Percentiles rank a stretch among this genome's conserved stretches.
Evolutionary conservation across 2,113 vertebrate genomes (phyloP).

Genomic region (Semnornis frantzii): DNA sequence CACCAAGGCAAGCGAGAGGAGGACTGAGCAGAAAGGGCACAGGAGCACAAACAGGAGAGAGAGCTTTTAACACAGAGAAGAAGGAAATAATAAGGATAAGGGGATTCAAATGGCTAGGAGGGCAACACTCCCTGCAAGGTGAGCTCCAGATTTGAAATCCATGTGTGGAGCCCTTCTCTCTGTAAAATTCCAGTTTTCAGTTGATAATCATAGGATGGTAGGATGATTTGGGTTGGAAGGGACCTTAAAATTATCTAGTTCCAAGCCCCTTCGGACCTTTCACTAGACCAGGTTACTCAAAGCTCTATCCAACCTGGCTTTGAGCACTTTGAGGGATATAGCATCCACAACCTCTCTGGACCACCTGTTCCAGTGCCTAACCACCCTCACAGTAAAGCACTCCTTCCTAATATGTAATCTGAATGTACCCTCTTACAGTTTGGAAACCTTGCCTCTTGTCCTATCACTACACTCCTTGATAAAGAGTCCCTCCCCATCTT

Average conservation of each 20-base stretch:
- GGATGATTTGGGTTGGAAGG: not conserved
- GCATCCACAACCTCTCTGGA: not conserved
- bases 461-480: not conserved
- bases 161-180: fast-evolving
- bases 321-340: not conserved
- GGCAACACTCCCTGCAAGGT: not conserved
- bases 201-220: not conserved
- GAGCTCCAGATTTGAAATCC: not conserved
- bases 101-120: not conserved
- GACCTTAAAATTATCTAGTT: not conserved
- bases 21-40: not conserved
- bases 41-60: not conserved
- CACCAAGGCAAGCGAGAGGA: fast-evolving
- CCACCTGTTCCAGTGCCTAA: not conserved
- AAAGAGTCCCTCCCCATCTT: not conserved
- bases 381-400: not conserved
- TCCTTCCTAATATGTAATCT: not conserved
- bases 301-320: not conserved
- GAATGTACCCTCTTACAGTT: not conserved
- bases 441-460: not conserved
- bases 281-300: not conserved
- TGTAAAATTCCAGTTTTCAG: not conserved
- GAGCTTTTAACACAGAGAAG: not conserved
- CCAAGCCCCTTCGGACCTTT: not conserved
- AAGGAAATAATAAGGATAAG: not conserved